Base-by-base conservation (phyloP, 1,140 invertebrate species). In the Camponotus pennsylvanicus region DNA sequence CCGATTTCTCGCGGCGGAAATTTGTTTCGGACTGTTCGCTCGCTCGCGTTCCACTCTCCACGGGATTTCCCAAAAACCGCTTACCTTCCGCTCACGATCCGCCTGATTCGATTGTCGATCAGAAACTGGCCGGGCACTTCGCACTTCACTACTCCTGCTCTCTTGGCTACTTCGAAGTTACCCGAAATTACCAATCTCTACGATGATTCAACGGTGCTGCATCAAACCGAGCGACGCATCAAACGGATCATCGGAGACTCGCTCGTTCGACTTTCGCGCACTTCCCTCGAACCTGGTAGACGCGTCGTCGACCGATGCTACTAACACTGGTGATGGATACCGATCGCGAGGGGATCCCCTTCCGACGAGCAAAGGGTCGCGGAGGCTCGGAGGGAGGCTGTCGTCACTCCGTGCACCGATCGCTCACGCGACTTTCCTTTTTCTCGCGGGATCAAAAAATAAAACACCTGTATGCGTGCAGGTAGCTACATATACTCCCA, bases 1-100 rank as follows among this genome's bases (percentile, higher is more conserved):
- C n/a, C 79, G 69, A 83, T 73, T 83, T 83, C 79, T 73, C 79
- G 27, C 18, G 18, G 27, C 7, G 40, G 9, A 83, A 75, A 82
- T 82, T 82, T 18, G 9, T 34, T 80, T 57, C 49, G 15, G 34
- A 69, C 3, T 15, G 32, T 11, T 70, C 6, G 45, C 37, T 59
- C 78, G 66, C 21, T 34, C 21, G 6, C 37, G 52, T 71, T 42
- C 67, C 78, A 52, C 21, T 80, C 77, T 40, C 64, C 52, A 5
- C 27, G 18, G n/a, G 42, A 32, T 57, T 71, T 34, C 42, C 78
- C 27, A 27, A 71, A 80, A 42, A 4, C 7, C 40, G 52, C 79
- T 83, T 83, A 83, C 79, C 79, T 83, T 83, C 64, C 52, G 34
- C 64, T 57, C 40, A 45, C 40, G 18, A 7, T 73, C 18, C 9